These are phyloP conservation scores for Lycophotia porphyrea DNA, from an alignment of 2,888 invertebrate species.

Conservation along the genomic window DNA sequence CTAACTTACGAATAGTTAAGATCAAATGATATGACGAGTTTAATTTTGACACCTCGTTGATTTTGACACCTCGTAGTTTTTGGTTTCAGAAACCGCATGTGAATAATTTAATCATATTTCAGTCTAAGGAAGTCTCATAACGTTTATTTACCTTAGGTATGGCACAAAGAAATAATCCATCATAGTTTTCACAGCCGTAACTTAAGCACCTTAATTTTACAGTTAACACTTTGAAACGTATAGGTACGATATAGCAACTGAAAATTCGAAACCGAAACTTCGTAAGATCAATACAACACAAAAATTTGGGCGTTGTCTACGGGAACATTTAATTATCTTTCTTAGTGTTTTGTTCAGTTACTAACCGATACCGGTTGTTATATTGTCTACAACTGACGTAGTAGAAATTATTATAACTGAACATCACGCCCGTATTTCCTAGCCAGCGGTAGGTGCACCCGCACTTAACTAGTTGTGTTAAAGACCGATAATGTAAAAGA, in stretches of 20 bases:
- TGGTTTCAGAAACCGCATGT: not conserved
- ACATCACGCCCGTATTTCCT: not conserved
- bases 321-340: slow-evolving; percentile 10
- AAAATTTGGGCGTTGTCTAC: slow-evolving; percentile 29
- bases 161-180: not conserved
- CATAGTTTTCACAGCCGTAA: not conserved
- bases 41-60: not conserved
- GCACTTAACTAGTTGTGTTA: not conserved
- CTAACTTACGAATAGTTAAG: no score
- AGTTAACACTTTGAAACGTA: not conserved
- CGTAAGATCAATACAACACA: slow-evolving; percentile 29
- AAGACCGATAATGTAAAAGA: not conserved
- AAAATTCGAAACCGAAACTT: slow-evolving; percentile 23
- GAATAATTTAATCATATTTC: not conserved
- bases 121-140: not conserved
- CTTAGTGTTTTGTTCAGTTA: not conserved
- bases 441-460: not conserved
- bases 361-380: not conserved
- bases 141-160: not conserved
- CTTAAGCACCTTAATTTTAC: not conserved
- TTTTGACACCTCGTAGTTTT: not conserved
- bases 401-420: not conserved
- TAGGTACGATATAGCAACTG: not conserved
- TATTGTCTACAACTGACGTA: not conserved
- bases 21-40: no score